Evolutionary conservation across 2,888 invertebrate species (phyloP).

Genomic region (Microplitis manilae): DNA sequence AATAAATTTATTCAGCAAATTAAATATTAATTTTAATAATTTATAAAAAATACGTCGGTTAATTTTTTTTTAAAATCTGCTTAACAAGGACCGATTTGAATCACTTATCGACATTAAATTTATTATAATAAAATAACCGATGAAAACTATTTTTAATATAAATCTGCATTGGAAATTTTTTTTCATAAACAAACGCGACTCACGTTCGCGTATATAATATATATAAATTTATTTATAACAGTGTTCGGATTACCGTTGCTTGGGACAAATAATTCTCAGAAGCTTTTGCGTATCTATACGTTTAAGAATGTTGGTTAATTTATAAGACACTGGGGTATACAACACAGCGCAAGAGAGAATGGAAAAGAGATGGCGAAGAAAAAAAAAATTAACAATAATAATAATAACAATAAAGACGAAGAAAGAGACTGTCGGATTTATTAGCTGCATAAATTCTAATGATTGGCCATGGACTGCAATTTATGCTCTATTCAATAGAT

Average conservation of each 20-base stretch:
- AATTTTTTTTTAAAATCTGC: background rate
- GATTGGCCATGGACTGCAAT: slow-evolving; percentile 42
- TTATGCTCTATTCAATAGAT: slow-evolving; percentile 32
- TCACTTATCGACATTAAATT: slow-evolving; percentile 17
- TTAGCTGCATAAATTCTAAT: slow-evolving; percentile 22
- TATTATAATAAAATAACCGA: slow-evolving; percentile 26
- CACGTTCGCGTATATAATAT: slow-evolving; percentile 18
- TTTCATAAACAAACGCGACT: slow-evolving; percentile 24
- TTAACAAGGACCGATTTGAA: background rate
- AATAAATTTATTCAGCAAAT: slow-evolving; percentile 4
- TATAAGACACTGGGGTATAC: slow-evolving; percentile 5
- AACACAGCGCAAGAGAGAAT: background rate
- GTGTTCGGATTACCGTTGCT: slow-evolving; percentile 22
- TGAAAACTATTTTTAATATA: slow-evolving; percentile 9
- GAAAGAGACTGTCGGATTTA: slow-evolving; percentile 16
- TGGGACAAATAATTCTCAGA: slow-evolving; percentile 30
- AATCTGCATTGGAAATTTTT: slow-evolving; percentile 32
- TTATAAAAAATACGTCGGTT: background rate
- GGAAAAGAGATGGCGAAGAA: background rate
- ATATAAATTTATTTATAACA: slow-evolving; percentile 6
- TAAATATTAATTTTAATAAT: slow-evolving; percentile 4
- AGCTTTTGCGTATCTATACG: slow-evolving; percentile 14
- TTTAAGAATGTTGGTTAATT: slow-evolving; percentile 25
- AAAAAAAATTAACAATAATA: slow-evolving; percentile 4
- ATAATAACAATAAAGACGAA: background rate